Conservation (phyloP, 2,113 vertebrate genomes). For the Anarrhichthys ocellatus region DNA sequence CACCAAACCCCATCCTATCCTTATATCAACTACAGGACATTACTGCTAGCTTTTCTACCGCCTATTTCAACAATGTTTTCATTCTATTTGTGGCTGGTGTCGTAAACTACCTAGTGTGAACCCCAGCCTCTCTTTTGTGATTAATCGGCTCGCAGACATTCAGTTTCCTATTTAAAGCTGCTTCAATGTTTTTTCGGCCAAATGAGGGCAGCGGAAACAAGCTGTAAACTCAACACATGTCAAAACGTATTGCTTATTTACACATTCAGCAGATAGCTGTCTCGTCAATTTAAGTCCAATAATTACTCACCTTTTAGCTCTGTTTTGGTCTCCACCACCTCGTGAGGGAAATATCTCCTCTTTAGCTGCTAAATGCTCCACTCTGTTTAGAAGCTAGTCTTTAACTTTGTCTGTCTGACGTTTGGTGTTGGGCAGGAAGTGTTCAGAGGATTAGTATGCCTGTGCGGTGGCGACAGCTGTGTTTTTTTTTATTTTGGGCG, state of each 20-base stretch:
- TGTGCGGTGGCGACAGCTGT: too few species aligned
- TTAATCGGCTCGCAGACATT: neutral
- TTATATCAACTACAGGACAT: neutral
- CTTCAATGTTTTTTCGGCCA: neutral
- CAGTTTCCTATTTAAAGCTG: neutral
- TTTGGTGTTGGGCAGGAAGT: neutral
- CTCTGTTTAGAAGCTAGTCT: neutral
- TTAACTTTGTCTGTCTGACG: neutral
- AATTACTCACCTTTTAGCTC: neutral
- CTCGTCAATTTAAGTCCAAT: neutral
- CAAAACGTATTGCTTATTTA: neutral
- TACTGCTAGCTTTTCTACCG: neutral
- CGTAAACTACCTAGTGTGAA: neutral
- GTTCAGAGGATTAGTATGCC: neutral
- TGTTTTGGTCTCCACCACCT: constrained; percentile 1
- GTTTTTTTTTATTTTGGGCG: neutral
- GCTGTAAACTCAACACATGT: neutral
- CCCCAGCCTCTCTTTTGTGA: neutral
- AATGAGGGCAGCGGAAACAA: neutral
- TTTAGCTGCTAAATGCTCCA: neutral
- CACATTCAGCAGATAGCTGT: neutral
- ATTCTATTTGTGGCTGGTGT: neutral
- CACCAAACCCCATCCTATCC: neutral
- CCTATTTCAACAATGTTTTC: neutral
- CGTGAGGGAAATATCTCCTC: neutral